Evolutionary conservation across 2,797 vertebrate genomes (phyloP), one percentile per base, ranked within the genome.

Genomic region (Myotis vivesi): DNA sequence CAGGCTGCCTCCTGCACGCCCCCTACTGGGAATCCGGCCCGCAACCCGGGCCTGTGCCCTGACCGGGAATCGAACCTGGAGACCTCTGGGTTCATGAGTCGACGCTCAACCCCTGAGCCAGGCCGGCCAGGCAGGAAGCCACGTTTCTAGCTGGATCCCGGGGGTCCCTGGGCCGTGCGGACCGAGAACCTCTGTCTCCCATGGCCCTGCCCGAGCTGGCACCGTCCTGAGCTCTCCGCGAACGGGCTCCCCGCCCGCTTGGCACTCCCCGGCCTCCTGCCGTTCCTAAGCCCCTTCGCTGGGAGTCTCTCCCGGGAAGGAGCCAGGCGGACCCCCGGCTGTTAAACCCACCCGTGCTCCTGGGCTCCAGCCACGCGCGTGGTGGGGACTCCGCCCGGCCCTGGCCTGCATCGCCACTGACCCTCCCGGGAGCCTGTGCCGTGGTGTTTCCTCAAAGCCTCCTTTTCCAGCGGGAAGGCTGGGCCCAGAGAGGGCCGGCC

Each of bases 121-220:
- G 4, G 55, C 8, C 2, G 23, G 55, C 55, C 23, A 9, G 41
- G 41, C 41, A 44, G 41, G 72, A 30, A 59, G 22, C 16, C 20
- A 8, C 9, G 2, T 49, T 66, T 62, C 55, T 20, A 71, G 17
- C 36, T 11, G 17, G 33, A 38, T 12, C 23, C 51, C 1, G 1
- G 68, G 6, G 64, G 3, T 33, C 25, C 2, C 0, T 8, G 41
- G 53, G 36, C 28, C 12, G 0, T 4, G 1, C 6, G 33, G 36
- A 17, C 25, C 20, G 46, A 41, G 36, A 38, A 71, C 33, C 6
- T 49, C 6, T 49, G 59, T n/a, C 44, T 68, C 55, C 69, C 41
- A 17, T 6, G 3, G 3, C 30, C 82, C n/a, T 28, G 8, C 15
- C 20, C 5, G 1, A 77, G 51, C 80, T 0, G 1, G 13, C 41